A percentile compares a stretch with the other conserved stretches of the same genome.
Conservation (phyloP, 2,113 vertebrate species). For the Progne subis region DNA sequence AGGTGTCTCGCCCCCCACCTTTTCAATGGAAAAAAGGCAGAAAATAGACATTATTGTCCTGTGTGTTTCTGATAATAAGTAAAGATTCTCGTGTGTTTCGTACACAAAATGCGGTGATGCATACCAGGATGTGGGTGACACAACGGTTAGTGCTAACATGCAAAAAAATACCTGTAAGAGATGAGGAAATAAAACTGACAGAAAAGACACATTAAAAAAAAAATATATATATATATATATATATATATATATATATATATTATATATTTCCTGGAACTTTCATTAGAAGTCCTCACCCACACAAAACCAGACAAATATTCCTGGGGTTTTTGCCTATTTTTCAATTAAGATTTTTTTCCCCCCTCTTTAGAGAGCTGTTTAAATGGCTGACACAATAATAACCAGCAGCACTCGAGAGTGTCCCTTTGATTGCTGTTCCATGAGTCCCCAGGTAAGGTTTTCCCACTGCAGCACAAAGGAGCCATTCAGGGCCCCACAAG, state of each 20-base stretch:
- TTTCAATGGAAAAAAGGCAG: not conserved
- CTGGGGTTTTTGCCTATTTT: not conserved
- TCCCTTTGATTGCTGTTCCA: not conserved
- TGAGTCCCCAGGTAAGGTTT: not conserved
- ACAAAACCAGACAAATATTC: not conserved
- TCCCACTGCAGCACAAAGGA: not conserved
- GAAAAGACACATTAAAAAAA: not conserved
- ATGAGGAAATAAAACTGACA: not conserved
- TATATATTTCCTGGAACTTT: not conserved
- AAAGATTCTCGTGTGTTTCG: not conserved
- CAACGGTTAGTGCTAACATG: not conserved
- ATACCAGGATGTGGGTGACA: slow-evolving; percentile 23
- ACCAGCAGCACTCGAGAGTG: not conserved
- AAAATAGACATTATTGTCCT: not conserved
- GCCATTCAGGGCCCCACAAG: not conserved
- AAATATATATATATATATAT: not conserved
- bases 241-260: too few relatives aligned
- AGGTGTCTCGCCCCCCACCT: not conserved
- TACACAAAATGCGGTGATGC: not conserved
- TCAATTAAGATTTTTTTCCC: not conserved
- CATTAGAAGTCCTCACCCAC: not conserved
- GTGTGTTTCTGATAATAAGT: not conserved
- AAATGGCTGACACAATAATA: not conserved
- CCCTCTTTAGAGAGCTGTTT: not conserved
- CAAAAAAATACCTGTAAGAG: not conserved